These are phyloP conservation scores for Gerosis bhagava DNA, from an alignment of 2,888 invertebrate species.

Conservation along the genomic window DNA sequence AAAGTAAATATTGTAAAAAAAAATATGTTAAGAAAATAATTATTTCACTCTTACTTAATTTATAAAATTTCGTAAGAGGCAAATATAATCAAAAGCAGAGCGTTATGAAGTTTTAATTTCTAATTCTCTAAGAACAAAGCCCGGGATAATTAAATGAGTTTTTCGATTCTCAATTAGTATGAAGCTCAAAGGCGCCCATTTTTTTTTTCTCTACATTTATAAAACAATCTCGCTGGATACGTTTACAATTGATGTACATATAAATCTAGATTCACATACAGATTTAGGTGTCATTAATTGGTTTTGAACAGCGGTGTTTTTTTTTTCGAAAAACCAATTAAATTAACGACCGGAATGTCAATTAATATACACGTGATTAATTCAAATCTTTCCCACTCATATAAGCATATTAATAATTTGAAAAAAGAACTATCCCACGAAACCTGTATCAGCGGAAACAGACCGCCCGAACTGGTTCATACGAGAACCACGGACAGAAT, in stretches of 20 bases:
- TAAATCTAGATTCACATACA: too few species aligned
- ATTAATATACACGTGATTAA: conserved; percentile 15
- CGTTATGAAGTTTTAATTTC: conserved; percentile 2
- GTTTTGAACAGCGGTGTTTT: not conserved
- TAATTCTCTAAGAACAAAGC: conserved; percentile 7
- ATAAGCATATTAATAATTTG: conserved; percentile 28
- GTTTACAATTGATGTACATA: too few species aligned
- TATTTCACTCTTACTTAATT: too few species aligned
- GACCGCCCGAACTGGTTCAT: conserved; percentile 50
- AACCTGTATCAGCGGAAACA: conserved; percentile 56
- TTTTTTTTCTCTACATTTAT: not conserved
- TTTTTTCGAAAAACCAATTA: conserved; percentile 6
- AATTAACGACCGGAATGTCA: not conserved
- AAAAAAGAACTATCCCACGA: conserved; percentile 50
- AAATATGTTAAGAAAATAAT: too few species aligned
- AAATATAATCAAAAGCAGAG: conserved; percentile 1
- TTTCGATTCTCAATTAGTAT: conserved; percentile 6
- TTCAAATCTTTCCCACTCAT: conserved; percentile 4
- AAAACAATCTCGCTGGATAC: too few species aligned
- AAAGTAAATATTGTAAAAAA: too few species aligned
- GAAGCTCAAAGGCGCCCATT: conserved; percentile 1
- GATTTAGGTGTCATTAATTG: not conserved
- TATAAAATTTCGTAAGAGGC: too few species aligned
- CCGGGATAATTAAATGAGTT: conserved; percentile 4
- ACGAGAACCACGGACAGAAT: conserved; percentile 18